These are phyloP conservation scores for Prosopocoilus inquinatus DNA, from an alignment of 2,888 invertebrate species.

Conservation along the genomic window DNA sequence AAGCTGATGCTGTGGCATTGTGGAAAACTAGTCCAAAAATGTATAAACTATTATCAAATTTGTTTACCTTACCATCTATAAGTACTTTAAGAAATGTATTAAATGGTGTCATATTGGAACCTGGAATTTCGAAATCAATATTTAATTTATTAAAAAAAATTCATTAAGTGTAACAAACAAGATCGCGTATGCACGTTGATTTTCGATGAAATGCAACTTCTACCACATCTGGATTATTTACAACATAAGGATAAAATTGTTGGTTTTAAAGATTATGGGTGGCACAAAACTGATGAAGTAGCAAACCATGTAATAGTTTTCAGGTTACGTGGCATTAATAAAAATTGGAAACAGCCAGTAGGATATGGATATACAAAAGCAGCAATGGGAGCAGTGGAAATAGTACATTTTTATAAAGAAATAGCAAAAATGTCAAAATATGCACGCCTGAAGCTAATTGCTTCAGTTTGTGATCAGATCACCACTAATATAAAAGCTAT, in stretches of 20 bases:
- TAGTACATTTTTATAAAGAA: neutral
- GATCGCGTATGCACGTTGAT: neutral
- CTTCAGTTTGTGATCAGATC: neutral
- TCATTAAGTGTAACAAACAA: no score
- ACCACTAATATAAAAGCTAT: neutral
- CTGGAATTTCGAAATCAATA: no score
- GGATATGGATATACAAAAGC: neutral
- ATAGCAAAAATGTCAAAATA: neutral
- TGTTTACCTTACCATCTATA: neutral
- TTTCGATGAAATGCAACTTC: slow-evolving; percentile 4
- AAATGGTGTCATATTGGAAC: no score
- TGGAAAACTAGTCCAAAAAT: no score
- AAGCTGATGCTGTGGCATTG: no score
- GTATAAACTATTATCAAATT: no score
- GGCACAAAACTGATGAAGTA: neutral
- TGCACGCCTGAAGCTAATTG: neutral
- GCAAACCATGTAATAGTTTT: slow-evolving; percentile 1
- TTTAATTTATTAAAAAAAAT: no score
- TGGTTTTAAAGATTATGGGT: slow-evolving; percentile 8
- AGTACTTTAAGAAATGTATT: no score
- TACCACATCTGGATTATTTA: slow-evolving; percentile 4
- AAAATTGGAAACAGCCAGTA: slow-evolving; percentile 2
- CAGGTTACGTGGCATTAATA: neutral
- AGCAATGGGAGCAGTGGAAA: neutral
- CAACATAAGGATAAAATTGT: neutral